Evolutionary conservation across 2,113 vertebrate genomes (phyloP), one percentile per base, ranked within the genome.

Genomic region (Oreochromis aureus): DNA sequence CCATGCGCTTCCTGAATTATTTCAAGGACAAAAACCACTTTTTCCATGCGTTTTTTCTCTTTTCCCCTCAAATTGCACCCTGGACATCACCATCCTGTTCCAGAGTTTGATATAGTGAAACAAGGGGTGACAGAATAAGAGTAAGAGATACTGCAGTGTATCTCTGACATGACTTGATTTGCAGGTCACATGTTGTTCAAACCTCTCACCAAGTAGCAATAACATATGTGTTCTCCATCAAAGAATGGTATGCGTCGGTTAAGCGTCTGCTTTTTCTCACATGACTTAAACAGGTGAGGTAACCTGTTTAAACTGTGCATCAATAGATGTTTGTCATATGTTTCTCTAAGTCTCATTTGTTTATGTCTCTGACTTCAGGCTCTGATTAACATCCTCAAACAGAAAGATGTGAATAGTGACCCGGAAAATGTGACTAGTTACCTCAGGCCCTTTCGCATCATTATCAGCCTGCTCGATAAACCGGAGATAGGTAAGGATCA

Each of bases 391-490:
- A 98, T 99, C 86, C 94, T 99, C 89, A 97, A 97, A 86, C 98
- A 98, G 94, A 97, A 98, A 56, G 94, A 96, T 81, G 80, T 92
- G 0, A 96, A 98, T 7, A 89, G 79, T 5, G 95, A 98, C 10
- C 48, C 89, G 0, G 98, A 99, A 46, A 98, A 96, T 5, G 90
- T 97, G 30, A 96, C 96, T 15, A 95, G 95, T 1, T 98, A 98
- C 82, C 96, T 99, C 93, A 96, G 97, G 95, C 99, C 99, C 7
- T 99, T 99, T 95, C 95, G 98, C 22, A 97, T 99, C 92, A 96
- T 99, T 2, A 90, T 98, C 88, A 98, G 98, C 90, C 96, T 99
- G 80, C 96, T 99, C 36, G 99, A 99, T 96, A 99, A 99, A 94
- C 96, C 98, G 0, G 98, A 99, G 85, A 98, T 99, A 93, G 99